phyloP scores from a whole-genome alignment of 2,888 invertebrate species.

The Eucera pruinosa region DNA sequence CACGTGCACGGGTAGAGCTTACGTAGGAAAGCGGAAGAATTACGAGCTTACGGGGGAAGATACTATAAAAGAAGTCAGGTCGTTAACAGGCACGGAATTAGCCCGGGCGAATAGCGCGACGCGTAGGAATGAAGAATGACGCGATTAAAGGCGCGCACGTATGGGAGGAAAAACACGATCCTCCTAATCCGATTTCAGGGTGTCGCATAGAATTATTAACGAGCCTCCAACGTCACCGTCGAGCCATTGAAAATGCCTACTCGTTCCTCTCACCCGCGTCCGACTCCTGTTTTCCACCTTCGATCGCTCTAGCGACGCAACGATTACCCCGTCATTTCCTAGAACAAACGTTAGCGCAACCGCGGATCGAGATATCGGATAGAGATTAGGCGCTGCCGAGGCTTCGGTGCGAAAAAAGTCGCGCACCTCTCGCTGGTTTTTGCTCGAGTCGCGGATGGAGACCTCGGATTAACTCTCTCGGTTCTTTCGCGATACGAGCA shows the following conservation, averaged over 20 bases:
- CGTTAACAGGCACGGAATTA: slow-evolving; percentile 20
- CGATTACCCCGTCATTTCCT: slow-evolving; percentile 60
- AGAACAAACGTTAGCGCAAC: slow-evolving; percentile 67
- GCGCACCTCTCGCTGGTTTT: slow-evolving; percentile 54
- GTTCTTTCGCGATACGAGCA: slow-evolving; percentile 55
- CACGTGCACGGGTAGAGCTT: too few relatives aligned
- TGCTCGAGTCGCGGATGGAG: slow-evolving; percentile 48
- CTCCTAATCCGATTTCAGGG: slow-evolving; percentile 40
- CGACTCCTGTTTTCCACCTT: too few relatives aligned
- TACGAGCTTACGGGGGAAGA: not conserved
- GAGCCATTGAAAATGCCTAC: slow-evolving; percentile 62
- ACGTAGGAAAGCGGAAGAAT: not conserved
- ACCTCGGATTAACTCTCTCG: slow-evolving; percentile 63
- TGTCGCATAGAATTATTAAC: slow-evolving; percentile 56
- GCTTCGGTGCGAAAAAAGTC: slow-evolving; percentile 40
- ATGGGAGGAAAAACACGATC: slow-evolving; percentile 37
- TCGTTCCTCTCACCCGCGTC: too few relatives aligned
- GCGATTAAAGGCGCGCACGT: slow-evolving; percentile 27
- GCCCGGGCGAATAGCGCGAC: slow-evolving; percentile 14
- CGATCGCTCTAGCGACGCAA: slow-evolving; percentile 20
- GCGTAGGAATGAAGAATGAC: slow-evolving; percentile 29
- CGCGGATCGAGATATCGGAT: slow-evolving; percentile 75
- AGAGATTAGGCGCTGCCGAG: slow-evolving; percentile 71
- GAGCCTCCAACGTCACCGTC: slow-evolving; percentile 32
- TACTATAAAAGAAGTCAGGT: slow-evolving; percentile 3